phyloP scores from a whole-genome alignment of 1,140 invertebrate species.

The Metopolophium dirhodum region DNA sequence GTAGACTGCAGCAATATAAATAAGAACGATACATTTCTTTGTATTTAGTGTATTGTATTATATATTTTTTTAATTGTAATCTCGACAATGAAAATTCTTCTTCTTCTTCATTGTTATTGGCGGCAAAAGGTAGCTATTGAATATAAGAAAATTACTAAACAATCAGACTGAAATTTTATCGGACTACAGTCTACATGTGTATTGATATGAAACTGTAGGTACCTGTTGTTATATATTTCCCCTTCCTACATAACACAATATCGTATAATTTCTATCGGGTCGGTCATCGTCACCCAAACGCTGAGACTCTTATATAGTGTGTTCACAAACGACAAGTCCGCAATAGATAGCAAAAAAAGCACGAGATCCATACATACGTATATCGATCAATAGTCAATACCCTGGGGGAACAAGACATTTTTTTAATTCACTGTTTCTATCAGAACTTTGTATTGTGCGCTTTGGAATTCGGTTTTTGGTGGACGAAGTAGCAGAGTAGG shows the following conservation, averaged over 20 bases:
- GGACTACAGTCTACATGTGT: not conserved
- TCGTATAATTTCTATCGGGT: not conserved
- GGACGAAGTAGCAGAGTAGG: not conserved
- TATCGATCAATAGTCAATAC: conserved; percentile 26
- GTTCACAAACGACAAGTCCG: not conserved
- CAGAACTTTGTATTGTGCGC: conserved; percentile 31
- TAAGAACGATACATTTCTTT: not conserved
- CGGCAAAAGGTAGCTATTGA: not conserved
- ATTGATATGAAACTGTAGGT: not conserved
- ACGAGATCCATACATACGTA: conserved; percentile 32
- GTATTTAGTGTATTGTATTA: conserved; percentile 22
- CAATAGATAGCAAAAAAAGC: not conserved
- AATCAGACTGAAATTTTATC: not conserved
- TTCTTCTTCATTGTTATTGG: not conserved
- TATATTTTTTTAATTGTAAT: conserved; percentile 26
- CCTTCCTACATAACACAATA: not conserved
- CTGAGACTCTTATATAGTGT: not conserved
- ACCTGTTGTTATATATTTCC: not conserved
- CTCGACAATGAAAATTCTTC: conserved; percentile 1
- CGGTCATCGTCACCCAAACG: not conserved
- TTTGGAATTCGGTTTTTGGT: conserved; percentile 39
- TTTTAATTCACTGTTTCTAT: conserved; percentile 37
- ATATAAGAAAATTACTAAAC: conserved; percentile 30
- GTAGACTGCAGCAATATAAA: not conserved
- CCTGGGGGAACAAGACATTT: not conserved